phyloP scores from a whole-genome alignment of 2,797 vertebrate genomes.

The Chanos chanos region DNA sequence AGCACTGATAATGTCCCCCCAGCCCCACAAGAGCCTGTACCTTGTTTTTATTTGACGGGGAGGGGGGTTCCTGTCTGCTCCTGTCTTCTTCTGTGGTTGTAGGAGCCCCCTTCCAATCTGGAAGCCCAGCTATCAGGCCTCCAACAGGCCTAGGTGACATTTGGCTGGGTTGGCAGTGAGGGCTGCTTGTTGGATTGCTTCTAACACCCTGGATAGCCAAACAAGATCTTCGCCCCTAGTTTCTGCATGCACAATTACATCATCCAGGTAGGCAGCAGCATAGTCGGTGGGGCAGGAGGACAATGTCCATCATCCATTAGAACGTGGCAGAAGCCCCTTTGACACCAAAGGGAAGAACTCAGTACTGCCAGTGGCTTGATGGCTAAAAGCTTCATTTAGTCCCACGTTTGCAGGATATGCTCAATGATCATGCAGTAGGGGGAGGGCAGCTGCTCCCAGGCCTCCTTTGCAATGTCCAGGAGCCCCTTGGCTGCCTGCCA shows the following conservation, averaged over 20 bases:
- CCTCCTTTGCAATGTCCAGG: not conserved
- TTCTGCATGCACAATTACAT: too few species aligned
- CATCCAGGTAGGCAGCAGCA: not conserved
- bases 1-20: not conserved
- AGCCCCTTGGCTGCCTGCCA: not conserved
- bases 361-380: not conserved
- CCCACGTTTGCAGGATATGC: not conserved
- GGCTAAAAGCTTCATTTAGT: too few species aligned
- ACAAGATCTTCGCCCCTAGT: not conserved
- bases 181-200: too few species aligned
- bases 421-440: not conserved
- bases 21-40: not conserved
- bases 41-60: not conserved
- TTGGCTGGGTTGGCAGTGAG: not conserved
- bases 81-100: not conserved
- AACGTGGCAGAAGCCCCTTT: not conserved
- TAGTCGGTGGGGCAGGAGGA: not conserved
- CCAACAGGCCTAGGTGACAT: not conserved
- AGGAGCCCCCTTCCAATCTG: not conserved
- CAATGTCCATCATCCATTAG: not conserved
- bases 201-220: not conserved
- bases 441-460: slow-evolving; percentile 7
- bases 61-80: not conserved
- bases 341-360: too few species aligned
- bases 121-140: not conserved